phyloP scores from a whole-genome alignment of 2,113 vertebrate genomes.

The Halcyon senegalensis region DNA sequence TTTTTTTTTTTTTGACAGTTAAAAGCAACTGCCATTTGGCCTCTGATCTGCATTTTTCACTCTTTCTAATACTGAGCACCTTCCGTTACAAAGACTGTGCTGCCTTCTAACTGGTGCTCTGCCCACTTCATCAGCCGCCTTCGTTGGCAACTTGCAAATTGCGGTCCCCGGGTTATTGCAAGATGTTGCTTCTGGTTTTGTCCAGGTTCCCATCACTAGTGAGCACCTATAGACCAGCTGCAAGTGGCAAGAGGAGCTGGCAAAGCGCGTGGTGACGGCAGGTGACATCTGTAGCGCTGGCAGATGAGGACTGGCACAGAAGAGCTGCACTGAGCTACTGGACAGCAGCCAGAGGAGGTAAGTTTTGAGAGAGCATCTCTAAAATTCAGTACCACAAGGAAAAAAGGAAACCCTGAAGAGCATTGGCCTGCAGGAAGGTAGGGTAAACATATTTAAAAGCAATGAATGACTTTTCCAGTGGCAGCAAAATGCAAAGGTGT shows the following conservation, averaged over 20 bases:
- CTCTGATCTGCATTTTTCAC: background rate
- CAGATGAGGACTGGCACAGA: background rate
- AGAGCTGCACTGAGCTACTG: background rate
- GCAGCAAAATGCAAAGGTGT: background rate
- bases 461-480: background rate
- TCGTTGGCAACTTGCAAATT: background rate
- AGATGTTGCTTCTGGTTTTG: background rate
- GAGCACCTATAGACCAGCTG: background rate
- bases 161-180: background rate
- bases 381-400: background rate
- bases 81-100: background rate
- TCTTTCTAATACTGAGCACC: background rate
- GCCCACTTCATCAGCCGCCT: background rate
- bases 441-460: background rate
- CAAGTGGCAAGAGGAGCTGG: background rate
- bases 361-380: background rate
- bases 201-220: background rate
- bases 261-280: fast-evolving
- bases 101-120: background rate
- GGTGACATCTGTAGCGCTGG: background rate
- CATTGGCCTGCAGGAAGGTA: background rate
- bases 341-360: background rate
- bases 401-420: background rate
- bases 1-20: background rate
- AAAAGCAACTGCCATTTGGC: background rate